These are phyloP conservation scores for Cryptocephalus primarius DNA, from an alignment of 2,888 invertebrate genomes.

Conservation along the genomic window DNA sequence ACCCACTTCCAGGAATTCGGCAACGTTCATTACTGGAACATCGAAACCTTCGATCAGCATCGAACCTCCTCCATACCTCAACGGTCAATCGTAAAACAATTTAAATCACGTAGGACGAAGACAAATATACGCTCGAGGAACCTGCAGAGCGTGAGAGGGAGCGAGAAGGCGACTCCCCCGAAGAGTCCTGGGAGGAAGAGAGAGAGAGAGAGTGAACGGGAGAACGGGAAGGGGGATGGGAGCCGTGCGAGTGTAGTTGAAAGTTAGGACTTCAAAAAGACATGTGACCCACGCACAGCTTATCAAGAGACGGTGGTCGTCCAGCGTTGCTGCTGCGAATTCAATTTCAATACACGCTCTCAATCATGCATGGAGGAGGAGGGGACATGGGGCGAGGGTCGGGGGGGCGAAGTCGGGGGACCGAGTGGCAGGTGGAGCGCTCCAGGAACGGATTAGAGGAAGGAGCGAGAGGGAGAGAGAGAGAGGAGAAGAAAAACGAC, in stretches of 20 bases:
- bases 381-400: constrained; percentile 4
- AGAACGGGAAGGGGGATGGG: too few species aligned
- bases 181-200: neutral
- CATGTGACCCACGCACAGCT: constrained; percentile 26
- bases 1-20: neutral
- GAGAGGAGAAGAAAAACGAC: too few species aligned
- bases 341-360: constrained; percentile 41
- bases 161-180: neutral
- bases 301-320: constrained; percentile 26
- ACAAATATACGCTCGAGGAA: constrained; percentile 19
- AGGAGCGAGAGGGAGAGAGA: too few species aligned
- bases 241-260: constrained; percentile 12
- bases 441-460: too few species aligned
- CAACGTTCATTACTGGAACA: too few species aligned
- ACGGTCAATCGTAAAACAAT: constrained; percentile 22
- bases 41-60: too few species aligned
- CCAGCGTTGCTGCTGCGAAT: constrained; percentile 33
- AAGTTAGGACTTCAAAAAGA: constrained; percentile 20
- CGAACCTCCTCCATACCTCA: constrained; percentile 3
- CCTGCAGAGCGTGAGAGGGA: constrained; percentile 7
- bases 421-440: neutral
- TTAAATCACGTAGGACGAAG: constrained; percentile 23
- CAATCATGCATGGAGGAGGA: constrained; percentile 37
- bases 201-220: too few species aligned
- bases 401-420: constrained; percentile 11